A percentile compares a stretch with the other conserved stretches of the same genome.
Conservation (phyloP, 2,113 vertebrate genomes). For the Daphoenositta chrysoptera region DNA sequence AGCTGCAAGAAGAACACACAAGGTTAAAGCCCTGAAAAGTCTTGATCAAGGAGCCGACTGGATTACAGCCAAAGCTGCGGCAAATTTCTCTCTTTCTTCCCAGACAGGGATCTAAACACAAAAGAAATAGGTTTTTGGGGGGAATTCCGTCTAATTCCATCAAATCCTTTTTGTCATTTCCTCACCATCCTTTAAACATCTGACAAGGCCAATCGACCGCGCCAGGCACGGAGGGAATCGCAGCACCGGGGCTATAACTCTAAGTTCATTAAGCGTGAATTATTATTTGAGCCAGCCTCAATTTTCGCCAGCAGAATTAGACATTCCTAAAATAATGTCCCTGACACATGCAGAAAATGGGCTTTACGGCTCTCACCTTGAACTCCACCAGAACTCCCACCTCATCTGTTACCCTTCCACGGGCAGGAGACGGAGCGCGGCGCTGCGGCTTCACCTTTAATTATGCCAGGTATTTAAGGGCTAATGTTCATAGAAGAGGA, state of each 20-base stretch:
- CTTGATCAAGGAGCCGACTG: constrained; percentile 3
- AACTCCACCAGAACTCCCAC: constrained; percentile 62
- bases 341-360: constrained; percentile 66
- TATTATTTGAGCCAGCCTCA: constrained; percentile 68
- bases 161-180: constrained; percentile 64
- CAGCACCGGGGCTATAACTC: constrained; percentile 53
- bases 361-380: constrained; percentile 70
- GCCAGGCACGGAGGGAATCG: constrained; percentile 20
- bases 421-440: constrained; percentile 30
- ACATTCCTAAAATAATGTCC: constrained; percentile 69
- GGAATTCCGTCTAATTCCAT: constrained; percentile 22
- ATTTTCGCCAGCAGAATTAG: constrained; percentile 60
- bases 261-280: constrained; percentile 74
- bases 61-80: constrained; percentile 46
- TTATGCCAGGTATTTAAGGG: constrained; percentile 56
- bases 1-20: neutral
- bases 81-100: constrained; percentile 31
- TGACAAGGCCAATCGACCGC: constrained; percentile 56
- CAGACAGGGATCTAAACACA: constrained; percentile 43
- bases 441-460: constrained; percentile 48
- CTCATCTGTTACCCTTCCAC: constrained; percentile 62
- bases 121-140: neutral
- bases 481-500: constrained; percentile 62
- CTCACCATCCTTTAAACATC: constrained; percentile 52
- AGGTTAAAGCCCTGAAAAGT: constrained; percentile 52